Evolutionary conservation across 2,888 invertebrate genomes (phyloP).

Genomic region (Tachina fera): DNA sequence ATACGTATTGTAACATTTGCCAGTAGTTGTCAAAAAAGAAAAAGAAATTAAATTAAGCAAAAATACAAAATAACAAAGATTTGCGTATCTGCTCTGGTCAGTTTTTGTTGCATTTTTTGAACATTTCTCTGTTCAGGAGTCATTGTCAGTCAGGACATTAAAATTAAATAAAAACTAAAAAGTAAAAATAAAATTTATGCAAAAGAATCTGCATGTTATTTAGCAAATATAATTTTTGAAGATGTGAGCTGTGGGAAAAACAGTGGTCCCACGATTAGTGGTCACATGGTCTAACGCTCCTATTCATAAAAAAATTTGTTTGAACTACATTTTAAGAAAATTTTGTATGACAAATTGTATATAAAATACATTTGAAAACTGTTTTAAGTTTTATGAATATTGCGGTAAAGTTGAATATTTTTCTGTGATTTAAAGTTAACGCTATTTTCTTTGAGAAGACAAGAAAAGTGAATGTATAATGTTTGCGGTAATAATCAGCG

Average conservation of each 20-base stretch:
- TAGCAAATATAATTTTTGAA: not conserved
- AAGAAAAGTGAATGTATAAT: no score
- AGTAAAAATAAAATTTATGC: conserved; percentile 58
- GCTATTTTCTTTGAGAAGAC: no score
- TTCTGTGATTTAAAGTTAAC: no score
- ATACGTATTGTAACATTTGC: no score
- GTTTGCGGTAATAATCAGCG: no score
- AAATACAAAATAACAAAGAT: conserved; percentile 16
- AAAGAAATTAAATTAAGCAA: conserved; percentile 46
- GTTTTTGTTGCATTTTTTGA: conserved; percentile 35
- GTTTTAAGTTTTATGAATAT: no score
- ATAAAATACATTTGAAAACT: no score
- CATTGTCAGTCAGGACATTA: conserved; percentile 67
- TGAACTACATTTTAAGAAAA: no score
- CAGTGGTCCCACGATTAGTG: conserved; percentile 14
- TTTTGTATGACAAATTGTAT: no score
- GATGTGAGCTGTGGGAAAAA: not conserved
- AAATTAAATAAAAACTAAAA: conserved; percentile 16
- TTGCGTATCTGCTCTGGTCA: conserved; percentile 23
- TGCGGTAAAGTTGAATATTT: no score
- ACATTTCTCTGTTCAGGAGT: conserved; percentile 59
- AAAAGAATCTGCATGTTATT: conserved; percentile 50
- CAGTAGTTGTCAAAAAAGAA: conserved; percentile 30
- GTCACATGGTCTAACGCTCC: no score
- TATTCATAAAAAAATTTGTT: no score